These are phyloP conservation scores for Carpatolechia fugitivella DNA, from an alignment of 2,888 invertebrate genomes.

Conservation along the genomic window DNA sequence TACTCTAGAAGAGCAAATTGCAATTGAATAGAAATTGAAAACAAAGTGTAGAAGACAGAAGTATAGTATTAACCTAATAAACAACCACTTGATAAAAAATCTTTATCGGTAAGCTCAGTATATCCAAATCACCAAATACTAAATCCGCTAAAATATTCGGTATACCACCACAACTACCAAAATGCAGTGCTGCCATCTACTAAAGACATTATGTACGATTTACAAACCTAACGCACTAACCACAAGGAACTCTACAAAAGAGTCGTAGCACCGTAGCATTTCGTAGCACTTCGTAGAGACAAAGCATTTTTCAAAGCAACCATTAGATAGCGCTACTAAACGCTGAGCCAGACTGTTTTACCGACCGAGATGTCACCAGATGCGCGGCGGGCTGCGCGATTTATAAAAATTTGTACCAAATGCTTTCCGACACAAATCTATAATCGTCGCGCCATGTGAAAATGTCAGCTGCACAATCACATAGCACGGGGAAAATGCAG, in stretches of 20 bases:
- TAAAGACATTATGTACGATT: too few relatives aligned
- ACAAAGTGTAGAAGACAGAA: too few relatives aligned
- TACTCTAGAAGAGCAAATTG: too few relatives aligned
- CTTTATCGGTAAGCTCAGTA: too few relatives aligned
- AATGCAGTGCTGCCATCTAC: too few relatives aligned
- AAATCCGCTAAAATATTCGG: too few relatives aligned
- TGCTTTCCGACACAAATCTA: constrained; percentile 70
- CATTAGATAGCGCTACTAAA: constrained; percentile 41
- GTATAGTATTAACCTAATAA: too few relatives aligned
- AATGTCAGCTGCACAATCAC: constrained; percentile 61
- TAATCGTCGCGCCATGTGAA: constrained; percentile 64
- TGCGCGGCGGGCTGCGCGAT: constrained; percentile 76
- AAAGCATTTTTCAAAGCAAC: neutral
- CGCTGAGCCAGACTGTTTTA: constrained; percentile 40
- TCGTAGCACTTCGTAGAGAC: neutral
- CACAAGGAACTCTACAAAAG: neutral
- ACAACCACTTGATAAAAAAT: too few relatives aligned
- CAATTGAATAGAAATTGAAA: too few relatives aligned
- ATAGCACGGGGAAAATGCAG: constrained; percentile 44
- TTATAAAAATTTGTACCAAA: constrained; percentile 73
- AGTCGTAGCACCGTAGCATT: neutral
- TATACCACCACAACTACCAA: too few relatives aligned
- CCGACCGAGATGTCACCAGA: constrained; percentile 51
- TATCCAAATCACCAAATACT: too few relatives aligned
- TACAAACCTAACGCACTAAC: too few relatives aligned